Conservation (phyloP, 2,113 vertebrate genomes). For the Carollia perspicillata region DNA sequence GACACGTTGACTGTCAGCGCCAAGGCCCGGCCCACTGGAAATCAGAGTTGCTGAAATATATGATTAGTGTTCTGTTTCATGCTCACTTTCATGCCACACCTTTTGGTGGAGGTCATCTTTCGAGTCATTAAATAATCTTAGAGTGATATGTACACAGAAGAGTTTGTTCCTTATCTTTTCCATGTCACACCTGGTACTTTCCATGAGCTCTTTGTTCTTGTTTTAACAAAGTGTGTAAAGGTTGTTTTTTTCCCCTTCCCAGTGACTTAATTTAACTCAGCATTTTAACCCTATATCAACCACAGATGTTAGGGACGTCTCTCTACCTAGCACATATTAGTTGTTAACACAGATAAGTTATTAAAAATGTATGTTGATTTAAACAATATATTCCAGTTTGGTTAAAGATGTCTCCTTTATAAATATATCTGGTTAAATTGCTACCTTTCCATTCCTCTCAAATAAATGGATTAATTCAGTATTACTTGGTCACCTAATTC, state of each 20-base stretch:
- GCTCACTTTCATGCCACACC: constrained; percentile 77
- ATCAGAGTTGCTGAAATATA: constrained; percentile 75
- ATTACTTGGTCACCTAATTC: background rate
- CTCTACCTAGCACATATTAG: background rate
- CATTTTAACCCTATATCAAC: constrained; percentile 75
- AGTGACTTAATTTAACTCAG: constrained; percentile 65
- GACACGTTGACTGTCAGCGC: constrained; percentile 72
- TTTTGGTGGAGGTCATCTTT: constrained; percentile 70
- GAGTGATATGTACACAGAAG: constrained; percentile 80
- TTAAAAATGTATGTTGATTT: constrained; percentile 17
- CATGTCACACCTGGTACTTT: constrained; percentile 81
- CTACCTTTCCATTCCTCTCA: background rate
- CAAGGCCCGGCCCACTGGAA: constrained; percentile 75
- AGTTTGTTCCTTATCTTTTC: constrained; percentile 84
- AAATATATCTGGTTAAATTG: background rate
- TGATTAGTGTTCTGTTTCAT: constrained; percentile 74
- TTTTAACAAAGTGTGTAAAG: constrained; percentile 81
- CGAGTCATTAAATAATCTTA: constrained; percentile 79
- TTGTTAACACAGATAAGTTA: background rate
- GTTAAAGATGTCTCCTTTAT: background rate
- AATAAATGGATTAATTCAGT: background rate
- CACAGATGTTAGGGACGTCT: background rate
- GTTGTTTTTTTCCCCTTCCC: constrained; percentile 44
- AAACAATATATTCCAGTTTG: background rate
- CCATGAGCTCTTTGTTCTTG: constrained; percentile 86